These are phyloP conservation scores for Phaedon cochleariae DNA, from an alignment of 2,888 invertebrate species.

Conservation along the genomic window DNA sequence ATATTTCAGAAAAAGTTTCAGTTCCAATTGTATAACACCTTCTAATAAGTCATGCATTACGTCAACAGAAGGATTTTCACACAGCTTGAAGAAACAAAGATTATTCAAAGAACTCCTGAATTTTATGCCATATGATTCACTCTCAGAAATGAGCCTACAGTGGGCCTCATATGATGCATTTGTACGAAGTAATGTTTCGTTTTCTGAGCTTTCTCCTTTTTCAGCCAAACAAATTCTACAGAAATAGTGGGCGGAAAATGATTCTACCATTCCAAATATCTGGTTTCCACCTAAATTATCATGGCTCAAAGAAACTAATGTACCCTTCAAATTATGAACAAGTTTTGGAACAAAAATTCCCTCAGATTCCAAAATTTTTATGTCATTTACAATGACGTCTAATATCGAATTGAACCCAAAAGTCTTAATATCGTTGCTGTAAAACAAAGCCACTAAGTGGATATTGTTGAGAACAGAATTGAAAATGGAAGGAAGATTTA, in stretches of 20 bases:
- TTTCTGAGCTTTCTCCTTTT: not conserved
- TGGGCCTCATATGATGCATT: not conserved
- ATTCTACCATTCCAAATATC: constrained; percentile 40
- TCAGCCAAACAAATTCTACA: constrained; percentile 37
- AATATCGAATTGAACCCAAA: constrained; percentile 14
- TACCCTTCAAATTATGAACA: not conserved
- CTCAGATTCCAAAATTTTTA: not conserved
- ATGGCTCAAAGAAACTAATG: constrained; percentile 12
- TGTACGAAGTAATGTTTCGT: not conserved
- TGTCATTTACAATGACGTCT: not conserved
- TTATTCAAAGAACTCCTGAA: not conserved
- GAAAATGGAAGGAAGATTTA: constrained; percentile 20
- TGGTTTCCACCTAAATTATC: constrained; percentile 40
- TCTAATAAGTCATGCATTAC: too few species aligned
- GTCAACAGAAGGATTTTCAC: constrained; percentile 25
- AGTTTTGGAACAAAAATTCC: not conserved
- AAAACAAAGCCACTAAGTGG: constrained; percentile 16
- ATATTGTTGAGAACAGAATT: constrained; percentile 1
- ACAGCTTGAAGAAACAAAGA: not conserved
- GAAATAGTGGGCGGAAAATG: constrained; percentile 40
- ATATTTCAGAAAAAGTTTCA: too few species aligned
- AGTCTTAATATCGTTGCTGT: not conserved
- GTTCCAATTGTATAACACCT: too few species aligned
- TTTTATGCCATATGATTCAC: not conserved
- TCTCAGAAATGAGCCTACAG: not conserved